phyloP scores from a whole-genome alignment of 2,113 vertebrate species.

The Pao palembangensis region DNA sequence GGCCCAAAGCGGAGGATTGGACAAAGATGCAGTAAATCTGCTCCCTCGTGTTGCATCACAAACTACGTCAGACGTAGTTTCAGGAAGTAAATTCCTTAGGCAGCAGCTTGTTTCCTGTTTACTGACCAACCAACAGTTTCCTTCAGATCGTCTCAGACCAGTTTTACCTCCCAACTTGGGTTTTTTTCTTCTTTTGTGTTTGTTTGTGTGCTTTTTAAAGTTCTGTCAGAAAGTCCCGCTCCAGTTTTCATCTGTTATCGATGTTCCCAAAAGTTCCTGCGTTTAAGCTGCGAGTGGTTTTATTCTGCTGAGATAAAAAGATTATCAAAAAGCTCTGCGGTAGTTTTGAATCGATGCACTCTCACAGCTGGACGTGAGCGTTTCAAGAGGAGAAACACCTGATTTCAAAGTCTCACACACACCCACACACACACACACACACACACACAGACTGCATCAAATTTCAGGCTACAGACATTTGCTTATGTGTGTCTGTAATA shows the following conservation, averaged over 20 bases:
- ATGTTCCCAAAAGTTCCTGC: constrained; percentile 50
- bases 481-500: too few species aligned
- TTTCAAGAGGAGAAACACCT: background rate
- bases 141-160: too few species aligned
- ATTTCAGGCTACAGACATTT: constrained; percentile 10
- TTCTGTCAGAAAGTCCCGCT: constrained; percentile 19
- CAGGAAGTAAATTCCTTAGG: too few species aligned
- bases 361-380: constrained; percentile 47
- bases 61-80: too few species aligned
- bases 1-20: too few species aligned
- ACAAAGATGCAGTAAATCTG: too few species aligned
- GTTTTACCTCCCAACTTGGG: too few species aligned
- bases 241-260: constrained; percentile 44
- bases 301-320: constrained; percentile 49
- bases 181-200: background rate
- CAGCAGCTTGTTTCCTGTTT: too few species aligned
- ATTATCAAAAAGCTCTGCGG: constrained; percentile 52
- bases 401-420: too few species aligned
- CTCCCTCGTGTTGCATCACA: too few species aligned
- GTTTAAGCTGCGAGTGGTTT: constrained; percentile 29
- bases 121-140: too few species aligned
- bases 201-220: constrained; percentile 25
- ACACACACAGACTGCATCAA: constrained; percentile 1
- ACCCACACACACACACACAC: too few species aligned
- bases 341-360: constrained; percentile 42